These are phyloP conservation scores for Eulemur rufifrons DNA, from an alignment of 2,113 vertebrate species.

Conservation along the genomic window DNA sequence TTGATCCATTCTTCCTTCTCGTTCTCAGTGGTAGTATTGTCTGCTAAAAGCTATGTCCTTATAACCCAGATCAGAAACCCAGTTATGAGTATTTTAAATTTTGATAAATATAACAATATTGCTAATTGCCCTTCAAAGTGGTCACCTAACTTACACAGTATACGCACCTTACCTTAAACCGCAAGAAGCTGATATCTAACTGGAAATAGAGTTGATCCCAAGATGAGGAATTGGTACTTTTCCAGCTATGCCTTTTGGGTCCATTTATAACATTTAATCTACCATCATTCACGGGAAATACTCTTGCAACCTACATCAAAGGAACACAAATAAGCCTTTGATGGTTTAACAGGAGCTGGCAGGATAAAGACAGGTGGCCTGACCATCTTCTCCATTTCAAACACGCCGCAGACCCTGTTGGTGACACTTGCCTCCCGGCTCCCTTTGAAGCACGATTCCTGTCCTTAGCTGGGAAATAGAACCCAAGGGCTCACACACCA, in stretches of 20 bases:
- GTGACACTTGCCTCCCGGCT: neutral
- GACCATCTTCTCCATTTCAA: constrained; percentile 76
- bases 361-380: constrained; percentile 80
- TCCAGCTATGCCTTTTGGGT: constrained; percentile 81
- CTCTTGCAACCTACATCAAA: constrained; percentile 83
- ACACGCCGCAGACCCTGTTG: constrained; percentile 58
- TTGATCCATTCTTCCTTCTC: neutral
- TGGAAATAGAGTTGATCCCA: constrained; percentile 58
- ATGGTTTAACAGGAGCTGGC: constrained; percentile 81
- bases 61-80: neutral
- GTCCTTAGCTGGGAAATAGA: constrained; percentile 31
- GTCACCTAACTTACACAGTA: fast-evolving
- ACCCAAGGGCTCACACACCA: neutral
- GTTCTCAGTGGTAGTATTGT: neutral
- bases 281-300: constrained; percentile 74
- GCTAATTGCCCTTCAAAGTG: neutral
- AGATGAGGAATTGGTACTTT: constrained; percentile 44
- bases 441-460: constrained; percentile 54
- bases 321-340: constrained; percentile 82
- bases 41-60: neutral
- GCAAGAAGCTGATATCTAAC: constrained; percentile 58
- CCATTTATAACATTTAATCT: constrained; percentile 83
- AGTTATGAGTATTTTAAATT: too few species aligned
- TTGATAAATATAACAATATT: neutral
- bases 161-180: neutral